Conservation (phyloP, 1,140 invertebrate species). For the Macrostomum lignano region DNA sequence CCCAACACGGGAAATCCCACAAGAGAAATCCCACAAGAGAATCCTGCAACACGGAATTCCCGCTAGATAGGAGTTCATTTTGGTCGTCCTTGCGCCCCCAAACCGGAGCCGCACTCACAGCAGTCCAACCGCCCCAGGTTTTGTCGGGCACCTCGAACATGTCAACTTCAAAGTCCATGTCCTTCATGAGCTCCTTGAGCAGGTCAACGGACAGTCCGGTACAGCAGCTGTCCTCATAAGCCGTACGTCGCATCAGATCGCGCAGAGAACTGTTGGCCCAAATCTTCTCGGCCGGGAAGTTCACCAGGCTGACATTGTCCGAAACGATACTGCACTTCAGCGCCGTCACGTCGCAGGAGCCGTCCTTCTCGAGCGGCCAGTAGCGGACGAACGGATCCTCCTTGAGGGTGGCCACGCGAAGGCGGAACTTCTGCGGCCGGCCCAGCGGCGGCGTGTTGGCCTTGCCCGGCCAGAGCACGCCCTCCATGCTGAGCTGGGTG, state of each 20-base stretch:
- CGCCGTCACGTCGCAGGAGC: not conserved
- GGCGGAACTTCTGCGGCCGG: slow-evolving; percentile 75
- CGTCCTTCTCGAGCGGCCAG: not conserved
- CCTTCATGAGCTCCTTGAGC: slow-evolving; percentile 42
- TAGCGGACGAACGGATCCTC: slow-evolving; percentile 10
- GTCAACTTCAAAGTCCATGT: slow-evolving; percentile 77
- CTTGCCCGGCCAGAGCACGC: slow-evolving; percentile 89
- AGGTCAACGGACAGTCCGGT: slow-evolving; percentile 93
- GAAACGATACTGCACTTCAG: no score
- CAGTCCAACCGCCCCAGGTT: slow-evolving; percentile 47
- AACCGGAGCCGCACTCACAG: no score
- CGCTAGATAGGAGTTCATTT: no score
- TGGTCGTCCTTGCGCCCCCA: no score
- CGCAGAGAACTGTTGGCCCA: no score
- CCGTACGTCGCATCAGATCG: no score
- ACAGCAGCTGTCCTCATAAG: slow-evolving; percentile 39
- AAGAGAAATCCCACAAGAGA: no score
- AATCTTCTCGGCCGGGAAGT: no score
- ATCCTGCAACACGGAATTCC: no score
- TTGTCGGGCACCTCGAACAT: slow-evolving; percentile 69
- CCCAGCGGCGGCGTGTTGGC: slow-evolving; percentile 73
- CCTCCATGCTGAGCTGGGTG: slow-evolving; percentile 44
- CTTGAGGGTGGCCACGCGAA: slow-evolving; percentile 20
- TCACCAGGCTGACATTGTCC: no score
- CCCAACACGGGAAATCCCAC: no score